Evolutionary conservation across 2,797 vertebrate species (phyloP), one percentile per base, ranked within the genome.

Genomic region (Epinephelus malabaricus): DNA sequence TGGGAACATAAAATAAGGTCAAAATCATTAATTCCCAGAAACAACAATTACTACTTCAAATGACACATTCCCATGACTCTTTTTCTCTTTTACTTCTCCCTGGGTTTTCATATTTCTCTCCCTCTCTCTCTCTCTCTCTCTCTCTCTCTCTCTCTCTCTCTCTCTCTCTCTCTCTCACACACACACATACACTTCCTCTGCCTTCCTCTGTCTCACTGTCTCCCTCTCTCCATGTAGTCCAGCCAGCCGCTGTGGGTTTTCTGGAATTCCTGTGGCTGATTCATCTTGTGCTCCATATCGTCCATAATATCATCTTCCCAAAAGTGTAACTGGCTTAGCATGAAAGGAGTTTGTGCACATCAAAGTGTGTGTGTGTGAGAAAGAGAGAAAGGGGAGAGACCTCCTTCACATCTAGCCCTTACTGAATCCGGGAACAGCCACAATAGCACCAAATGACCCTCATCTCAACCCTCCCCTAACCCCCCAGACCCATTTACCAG

Each of bases 291-390:
- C 82, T 90, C 85, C 25, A 19, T 90, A 91, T 90, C 76, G 43
- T 89, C 79, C 76, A 81, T 81, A 81, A 90, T 87, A 92, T 93
- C 88, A 83, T 91, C 91, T 92, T 92, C 89, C 91, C 85, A 82
- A 94, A 95, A 89, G 85, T 92, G 78, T 91, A 90, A 91, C 90
- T 93, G 95, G 92, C 91, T 79, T 68, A 67, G 75, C 82, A 92
- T 92, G 83, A 94, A 94, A 95, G 88, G 65, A 73, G 75, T 82
- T 71, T 82, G 62, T 62, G 55, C 56, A 38, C 54, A 43, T 70
- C 40, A 43, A 43, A 72, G 50, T 60, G 61, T 65, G 25, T 67
- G 43, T 43, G 12, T 60, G 21, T 43, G 51, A 15, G 14, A 45
- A 30, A 54, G 21, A 50, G 21, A 30, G 14, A 46, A 30, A 51